phyloP scores from a whole-genome alignment of 2,113 vertebrate species.

The Neopipo cinnamomea region DNA sequence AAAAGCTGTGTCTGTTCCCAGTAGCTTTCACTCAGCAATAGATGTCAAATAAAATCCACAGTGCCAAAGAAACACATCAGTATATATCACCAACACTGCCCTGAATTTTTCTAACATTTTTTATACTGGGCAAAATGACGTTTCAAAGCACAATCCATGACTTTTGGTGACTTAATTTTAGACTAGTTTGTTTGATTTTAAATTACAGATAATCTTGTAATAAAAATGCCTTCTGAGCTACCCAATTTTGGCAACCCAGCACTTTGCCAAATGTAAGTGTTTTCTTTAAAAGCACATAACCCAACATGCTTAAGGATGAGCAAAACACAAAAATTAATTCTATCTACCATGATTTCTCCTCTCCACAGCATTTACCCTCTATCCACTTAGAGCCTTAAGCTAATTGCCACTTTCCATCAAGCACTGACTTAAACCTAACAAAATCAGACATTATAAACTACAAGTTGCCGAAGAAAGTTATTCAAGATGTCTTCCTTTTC shows the following conservation, averaged over 20 bases:
- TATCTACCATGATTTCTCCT: background rate
- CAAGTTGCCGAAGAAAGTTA: conserved; percentile 46
- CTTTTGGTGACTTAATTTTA: background rate
- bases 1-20: background rate
- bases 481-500: background rate
- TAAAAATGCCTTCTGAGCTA: background rate
- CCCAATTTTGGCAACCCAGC: background rate
- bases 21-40: background rate
- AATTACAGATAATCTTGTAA: background rate
- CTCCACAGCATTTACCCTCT: background rate
- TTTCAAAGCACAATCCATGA: background rate
- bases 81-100: background rate
- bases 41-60: background rate
- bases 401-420: conserved; percentile 1
- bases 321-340: background rate
- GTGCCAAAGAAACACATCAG: background rate
- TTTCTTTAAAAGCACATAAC: background rate
- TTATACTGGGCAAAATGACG: background rate
- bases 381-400: background rate
- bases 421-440: background rate
- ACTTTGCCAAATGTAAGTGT: background rate
- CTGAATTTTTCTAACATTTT: background rate
- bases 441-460: background rate
- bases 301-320: background rate
- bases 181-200: background rate